Base-by-base conservation (phyloP, 2,888 invertebrate genomes). In the Melinaea marsaeus region DNA sequence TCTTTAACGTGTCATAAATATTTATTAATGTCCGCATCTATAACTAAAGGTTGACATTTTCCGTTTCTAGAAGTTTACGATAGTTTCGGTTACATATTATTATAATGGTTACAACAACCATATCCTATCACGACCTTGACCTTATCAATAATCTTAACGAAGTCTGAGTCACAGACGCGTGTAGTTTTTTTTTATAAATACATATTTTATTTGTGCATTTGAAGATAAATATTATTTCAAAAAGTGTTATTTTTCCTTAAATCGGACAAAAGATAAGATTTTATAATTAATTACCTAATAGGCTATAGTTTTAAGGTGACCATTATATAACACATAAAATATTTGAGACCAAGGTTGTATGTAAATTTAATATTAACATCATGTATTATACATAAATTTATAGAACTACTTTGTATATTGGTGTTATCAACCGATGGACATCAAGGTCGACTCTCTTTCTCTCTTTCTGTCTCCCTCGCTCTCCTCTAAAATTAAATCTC, bases 111-210 rank as follows among this genome's bases (percentile, higher is more conserved):
- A 51, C 34, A 46, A 57, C 57, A 61, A 66, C 64, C 60, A 67
- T 64, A 64, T 64, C 66, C 67, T 63, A 69, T 58, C 22, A 35
- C 55, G 60, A 54, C 70, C 70, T 70, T 70, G 70, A 69, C 65
- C 67, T 69, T 70, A 64, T 61, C 55, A 48, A 32, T 37, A 56
- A 64, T 57, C 59, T 51, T 62, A 61, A 55, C 60, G 58, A 55
- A 34, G 65, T 48, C 51, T 67, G 68, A 67, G 60, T 65, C 63
- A 65, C 55, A 48, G 46, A 58, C 58, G 57, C 58, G 60, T 57
- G 62, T 54, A 51, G 58, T n/a, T 64, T 51, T 9, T 42, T 9
- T 9, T 32, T 51, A 51, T 32, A 11, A 51, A 51, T 51, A 32
- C n/a, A 51, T 51, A 51, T 51, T 32, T 22, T 32, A 32, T 32